A percentile compares a stretch with the other conserved stretches of the same genome.
Evolutionary conservation across 2,797 vertebrate genomes (phyloP).

Genomic region (Podarcis lilfordi): DNA sequence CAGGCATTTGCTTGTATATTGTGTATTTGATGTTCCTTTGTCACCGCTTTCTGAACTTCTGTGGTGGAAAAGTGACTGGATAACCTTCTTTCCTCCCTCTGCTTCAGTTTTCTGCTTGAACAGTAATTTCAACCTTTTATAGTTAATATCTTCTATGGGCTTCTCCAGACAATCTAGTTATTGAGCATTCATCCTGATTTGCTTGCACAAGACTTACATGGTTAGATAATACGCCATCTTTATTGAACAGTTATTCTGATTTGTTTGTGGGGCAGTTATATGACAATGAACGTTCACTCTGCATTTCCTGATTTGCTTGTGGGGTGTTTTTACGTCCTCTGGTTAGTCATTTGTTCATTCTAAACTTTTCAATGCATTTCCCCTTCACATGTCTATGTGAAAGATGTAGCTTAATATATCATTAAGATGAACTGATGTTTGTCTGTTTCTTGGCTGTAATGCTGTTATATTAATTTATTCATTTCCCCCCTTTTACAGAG

Average conservation of each 20-base stretch:
- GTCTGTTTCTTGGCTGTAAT: conserved; percentile 34
- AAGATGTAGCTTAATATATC: conserved; percentile 12
- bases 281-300: too few relatives aligned
- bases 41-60: background rate
- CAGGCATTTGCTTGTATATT: background rate
- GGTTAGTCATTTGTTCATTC: too few relatives aligned
- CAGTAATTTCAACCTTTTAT: background rate
- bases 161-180: too few relatives aligned
- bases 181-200: too few relatives aligned
- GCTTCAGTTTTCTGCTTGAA: background rate
- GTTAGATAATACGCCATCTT: too few relatives aligned
- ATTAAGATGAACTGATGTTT: conserved; percentile 14
- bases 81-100: background rate
- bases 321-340: too few relatives aligned
- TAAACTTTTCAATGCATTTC: too few relatives aligned
- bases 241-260: too few relatives aligned
- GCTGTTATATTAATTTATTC: conserved; percentile 50
- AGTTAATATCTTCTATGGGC: background rate
- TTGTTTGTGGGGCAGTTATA: too few relatives aligned
- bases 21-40: background rate
- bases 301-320: too few relatives aligned
- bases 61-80: background rate
- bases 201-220: too few relatives aligned
- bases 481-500: conserved; percentile 77
- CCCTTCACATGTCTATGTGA: background rate